A percentile compares a stretch with the other conserved stretches of the same genome.
These are phyloP conservation scores for Aphelocoma californica DNA, from an alignment of 2,797 vertebrate genomes.

Conservation along the genomic window DNA sequence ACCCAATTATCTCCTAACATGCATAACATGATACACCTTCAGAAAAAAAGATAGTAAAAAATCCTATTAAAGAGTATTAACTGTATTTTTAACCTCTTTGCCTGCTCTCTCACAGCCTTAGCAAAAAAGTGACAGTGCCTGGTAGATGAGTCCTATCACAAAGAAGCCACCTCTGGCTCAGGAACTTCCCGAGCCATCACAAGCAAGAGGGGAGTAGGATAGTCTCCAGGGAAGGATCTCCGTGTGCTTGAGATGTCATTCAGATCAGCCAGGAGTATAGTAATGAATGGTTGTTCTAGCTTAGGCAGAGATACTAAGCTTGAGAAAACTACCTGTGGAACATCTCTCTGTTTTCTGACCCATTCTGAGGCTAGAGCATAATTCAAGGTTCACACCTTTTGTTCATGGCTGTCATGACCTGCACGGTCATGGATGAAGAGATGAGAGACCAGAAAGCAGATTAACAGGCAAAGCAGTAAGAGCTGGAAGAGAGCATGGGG, in stretches of 20 bases:
- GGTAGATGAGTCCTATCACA: background rate
- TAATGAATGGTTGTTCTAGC: background rate
- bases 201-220: background rate
- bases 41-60: background rate
- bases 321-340: background rate
- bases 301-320: background rate
- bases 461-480: background rate
- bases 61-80: background rate
- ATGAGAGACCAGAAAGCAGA: background rate
- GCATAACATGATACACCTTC: background rate
- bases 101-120: background rate
- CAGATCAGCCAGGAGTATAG: background rate
- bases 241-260: background rate
- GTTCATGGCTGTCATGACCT: background rate
- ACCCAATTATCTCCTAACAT: background rate
- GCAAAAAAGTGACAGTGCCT: background rate
- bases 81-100: background rate
- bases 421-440: background rate
- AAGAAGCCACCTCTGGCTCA: background rate
- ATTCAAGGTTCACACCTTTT: background rate
- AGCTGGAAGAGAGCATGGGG: background rate
- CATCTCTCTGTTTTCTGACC: background rate
- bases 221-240: background rate
- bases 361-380: background rate
- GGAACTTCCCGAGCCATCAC: background rate